Conservation (phyloP, 1,140 invertebrate genomes). For the Solen grandis region DNA sequence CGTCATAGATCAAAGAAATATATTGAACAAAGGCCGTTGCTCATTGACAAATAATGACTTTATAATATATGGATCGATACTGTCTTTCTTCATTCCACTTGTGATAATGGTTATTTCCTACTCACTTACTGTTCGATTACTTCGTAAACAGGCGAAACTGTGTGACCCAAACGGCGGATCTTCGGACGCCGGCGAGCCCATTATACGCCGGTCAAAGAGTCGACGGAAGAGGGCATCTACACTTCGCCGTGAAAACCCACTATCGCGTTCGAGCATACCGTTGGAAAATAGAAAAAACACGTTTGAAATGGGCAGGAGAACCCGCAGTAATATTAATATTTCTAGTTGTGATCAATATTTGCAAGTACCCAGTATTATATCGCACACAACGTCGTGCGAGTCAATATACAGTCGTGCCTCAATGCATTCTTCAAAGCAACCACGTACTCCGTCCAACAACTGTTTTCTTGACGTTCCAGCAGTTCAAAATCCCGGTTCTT, state of each 20-base stretch:
- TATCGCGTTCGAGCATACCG: not conserved
- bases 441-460: not conserved
- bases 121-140: slow-evolving; percentile 88
- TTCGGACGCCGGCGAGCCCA: slow-evolving; percentile 41
- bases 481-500: not conserved
- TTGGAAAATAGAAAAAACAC: not conserved
- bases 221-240: slow-evolving; percentile 11
- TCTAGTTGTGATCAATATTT: not conserved
- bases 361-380: slow-evolving; percentile 24
- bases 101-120: slow-evolving; percentile 96
- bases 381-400: slow-evolving; percentile 22
- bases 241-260: not conserved
- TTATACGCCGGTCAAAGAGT: slow-evolving; percentile 51
- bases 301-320: slow-evolving; percentile 23
- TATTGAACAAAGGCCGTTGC: slow-evolving; percentile 84
- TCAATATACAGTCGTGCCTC: not conserved
- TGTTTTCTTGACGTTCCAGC: slow-evolving; percentile 18
- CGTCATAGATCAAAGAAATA: slow-evolving; percentile 82
- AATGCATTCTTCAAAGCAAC: not conserved
- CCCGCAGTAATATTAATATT: slow-evolving; percentile 9
- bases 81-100: slow-evolving; percentile 96
- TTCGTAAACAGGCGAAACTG: slow-evolving; percentile 57
- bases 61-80: slow-evolving; percentile 93
- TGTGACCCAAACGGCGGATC: slow-evolving; percentile 41
- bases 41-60: slow-evolving; percentile 83